A percentile compares a stretch with the other conserved stretches of the same genome.
Conservation (phyloP, 2,888 invertebrate genomes). For the Gastracanthus pulcherrimus region DNA sequence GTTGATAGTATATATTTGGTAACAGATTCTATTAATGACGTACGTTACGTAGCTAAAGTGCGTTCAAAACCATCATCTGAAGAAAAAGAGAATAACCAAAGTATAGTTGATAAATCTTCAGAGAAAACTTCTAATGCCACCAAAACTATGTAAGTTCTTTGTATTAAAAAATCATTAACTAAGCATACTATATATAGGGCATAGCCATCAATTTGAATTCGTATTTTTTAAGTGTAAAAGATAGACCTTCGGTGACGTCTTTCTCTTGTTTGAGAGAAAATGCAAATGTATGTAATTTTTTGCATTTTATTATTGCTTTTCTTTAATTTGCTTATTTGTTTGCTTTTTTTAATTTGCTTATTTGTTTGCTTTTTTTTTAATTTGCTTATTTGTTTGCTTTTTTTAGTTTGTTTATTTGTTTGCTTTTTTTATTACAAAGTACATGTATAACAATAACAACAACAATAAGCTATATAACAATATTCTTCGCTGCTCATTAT, state of each 20-base stretch:
- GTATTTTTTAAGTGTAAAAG: neutral
- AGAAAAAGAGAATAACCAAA: neutral
- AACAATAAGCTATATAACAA: no score
- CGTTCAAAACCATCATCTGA: neutral
- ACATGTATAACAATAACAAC: no score
- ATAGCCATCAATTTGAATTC: neutral
- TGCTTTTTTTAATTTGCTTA: neutral
- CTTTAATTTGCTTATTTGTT: neutral
- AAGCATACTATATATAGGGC: neutral
- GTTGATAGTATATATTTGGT: neutral
- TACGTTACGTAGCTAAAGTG: neutral
- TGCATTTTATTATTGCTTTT: no score
- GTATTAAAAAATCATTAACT: neutral
- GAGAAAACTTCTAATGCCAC: neutral
- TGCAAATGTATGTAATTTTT: neutral
- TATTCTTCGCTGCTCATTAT: no score
- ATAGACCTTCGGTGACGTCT: neutral
- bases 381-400: no score
- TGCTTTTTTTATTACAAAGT: no score
- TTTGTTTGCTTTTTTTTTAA: no score
- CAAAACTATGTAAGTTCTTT: neutral
- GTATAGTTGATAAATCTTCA: neutral
- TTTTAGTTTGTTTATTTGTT: no score
- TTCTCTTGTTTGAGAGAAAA: neutral
- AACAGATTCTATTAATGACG: neutral